Evolutionary conservation across 2,797 vertebrate genomes (phyloP), one percentile per base, ranked within the genome.

Genomic region (Poeciliopsis presidionis): DNA sequence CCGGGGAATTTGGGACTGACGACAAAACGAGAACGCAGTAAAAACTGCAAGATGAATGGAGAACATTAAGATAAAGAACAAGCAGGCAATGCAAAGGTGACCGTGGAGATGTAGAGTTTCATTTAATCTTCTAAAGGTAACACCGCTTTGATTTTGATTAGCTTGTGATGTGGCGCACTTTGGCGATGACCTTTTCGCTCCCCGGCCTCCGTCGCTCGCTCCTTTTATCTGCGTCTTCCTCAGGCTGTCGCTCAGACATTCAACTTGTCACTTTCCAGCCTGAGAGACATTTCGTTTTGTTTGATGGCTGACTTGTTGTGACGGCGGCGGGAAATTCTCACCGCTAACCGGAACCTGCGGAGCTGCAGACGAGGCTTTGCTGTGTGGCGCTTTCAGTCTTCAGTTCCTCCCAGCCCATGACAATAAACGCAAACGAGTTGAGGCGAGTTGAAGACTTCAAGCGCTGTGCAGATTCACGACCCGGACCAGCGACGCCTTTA

Each of bases 361-460:
- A 51, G 28, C 53, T 22, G 0, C 72, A 28, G 80, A 71, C 76
- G 87, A 92, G 70, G 82, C 85, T 12, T 46, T 78, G 2, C 96
- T 95, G 95, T 92, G 95, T 95, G 95, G 95, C 95, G 93, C 94
- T 95, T 94, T 96, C 96, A 96, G 96, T 96, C 96, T 96, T 96
- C 95, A 96, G 94, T 96, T 96, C 95, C 96, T 96, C 96, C 95
- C 96, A 96, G 95, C 95, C 95, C 95, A 90, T 95, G 88, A 90
- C 87, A 88, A 91, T 92, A 92, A 91, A 91, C 92, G 91, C 89
- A 91, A 53, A 90, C 95, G 95, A 95, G 96, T 96, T 96, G 96
- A 96, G 96, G 95, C 95, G 94, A 96, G 95, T 94, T 96, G 96
- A 96, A 96, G 95, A 96, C 96, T 96, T 95, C 88, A 96, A 96